Evolutionary conservation across 2,797 vertebrate species (phyloP), one percentile per base, ranked within the genome.

Genomic region (Triplophysa bombifrons): DNA sequence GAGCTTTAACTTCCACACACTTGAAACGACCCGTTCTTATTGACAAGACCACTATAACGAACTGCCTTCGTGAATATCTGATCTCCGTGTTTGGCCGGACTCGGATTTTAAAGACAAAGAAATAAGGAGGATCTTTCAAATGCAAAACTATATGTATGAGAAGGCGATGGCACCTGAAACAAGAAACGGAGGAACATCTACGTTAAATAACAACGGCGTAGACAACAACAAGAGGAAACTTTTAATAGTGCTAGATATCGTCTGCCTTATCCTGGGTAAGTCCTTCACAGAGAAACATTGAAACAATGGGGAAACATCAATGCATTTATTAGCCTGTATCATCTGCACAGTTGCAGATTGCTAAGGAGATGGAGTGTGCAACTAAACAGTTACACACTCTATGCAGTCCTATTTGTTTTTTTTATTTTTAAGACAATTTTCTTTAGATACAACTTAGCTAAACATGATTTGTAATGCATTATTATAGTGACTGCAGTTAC

Each of bases 131-230:
- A 66, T 60, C 60, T 86, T 61, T 77, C 84, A 83, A 88, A 98
- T 98, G 96, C 96, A 98, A 93, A 96, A 93, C 90, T 97, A 97
- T 93, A 95, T 96, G 92, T 99, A 98, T 94, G 97, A 99, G 91
- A 99, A 98, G 93, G 95, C 96, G 84, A 98, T 98, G 94, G 95
- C 93, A 58, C 94, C 96, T 80, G 96, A 98, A 91, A 95, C 94
- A 89, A 95, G 96, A 90, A 98, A 98, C 93, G 96, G 97, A 88
- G 96, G 96, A 89, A 95, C 88, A 89, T 93, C 95, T 4, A 94
- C 96, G 85, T 92, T 97, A 90, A 96, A 95, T 88, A 97, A 95
- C 93, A 95, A 94, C 82, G 94, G 94, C 82, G 91, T 93, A 84
- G 90, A 92, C 85, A 93, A 93, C 91, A 93, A 93, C 87, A 96